Evolutionary conservation across 2,113 vertebrate species (phyloP).

Genomic region (Cranoglanis bouderius): DNA sequence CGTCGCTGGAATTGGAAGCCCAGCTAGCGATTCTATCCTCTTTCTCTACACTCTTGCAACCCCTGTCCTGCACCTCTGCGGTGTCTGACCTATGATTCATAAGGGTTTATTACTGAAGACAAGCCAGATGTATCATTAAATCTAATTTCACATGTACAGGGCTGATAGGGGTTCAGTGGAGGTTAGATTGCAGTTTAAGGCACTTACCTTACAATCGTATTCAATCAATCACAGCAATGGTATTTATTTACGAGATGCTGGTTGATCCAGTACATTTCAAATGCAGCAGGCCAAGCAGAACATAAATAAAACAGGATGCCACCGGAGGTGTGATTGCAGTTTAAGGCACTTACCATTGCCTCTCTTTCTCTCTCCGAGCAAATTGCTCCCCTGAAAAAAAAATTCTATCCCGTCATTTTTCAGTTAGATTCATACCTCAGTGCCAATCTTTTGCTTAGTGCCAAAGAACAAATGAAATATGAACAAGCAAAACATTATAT

Average conservation of each 20-base stretch:
- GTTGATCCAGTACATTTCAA: constrained; percentile 1
- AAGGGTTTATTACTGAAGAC: constrained; percentile 42
- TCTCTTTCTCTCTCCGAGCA: not conserved
- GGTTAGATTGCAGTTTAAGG: constrained; percentile 38
- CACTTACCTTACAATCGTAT: constrained; percentile 14
- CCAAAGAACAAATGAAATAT: constrained; percentile 32
- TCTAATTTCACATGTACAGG: constrained; percentile 30
- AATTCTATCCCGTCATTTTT: constrained; percentile 1
- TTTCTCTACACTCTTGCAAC: constrained; percentile 8
- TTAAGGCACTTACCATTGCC: constrained; percentile 34
- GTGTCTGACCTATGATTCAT: constrained; percentile 36
- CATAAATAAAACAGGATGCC: constrained; percentile 34
- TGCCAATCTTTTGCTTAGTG: constrained; percentile 20
- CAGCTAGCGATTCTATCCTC: constrained; percentile 3
- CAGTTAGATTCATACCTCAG: not conserved
- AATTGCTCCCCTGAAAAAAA: not conserved
- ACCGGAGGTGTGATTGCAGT: constrained; percentile 19
- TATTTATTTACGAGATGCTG: constrained; percentile 20
- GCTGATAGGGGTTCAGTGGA: not conserved
- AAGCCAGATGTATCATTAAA: constrained; percentile 42
- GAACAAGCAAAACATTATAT: constrained; percentile 31
- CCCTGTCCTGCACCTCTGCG: not conserved
- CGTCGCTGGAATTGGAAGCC: constrained; percentile 28
- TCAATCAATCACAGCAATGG: constrained; percentile 22
- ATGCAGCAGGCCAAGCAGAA: constrained; percentile 7